Conservation (phyloP, 2,888 invertebrate species). For the Danaus chrysippus region DNA sequence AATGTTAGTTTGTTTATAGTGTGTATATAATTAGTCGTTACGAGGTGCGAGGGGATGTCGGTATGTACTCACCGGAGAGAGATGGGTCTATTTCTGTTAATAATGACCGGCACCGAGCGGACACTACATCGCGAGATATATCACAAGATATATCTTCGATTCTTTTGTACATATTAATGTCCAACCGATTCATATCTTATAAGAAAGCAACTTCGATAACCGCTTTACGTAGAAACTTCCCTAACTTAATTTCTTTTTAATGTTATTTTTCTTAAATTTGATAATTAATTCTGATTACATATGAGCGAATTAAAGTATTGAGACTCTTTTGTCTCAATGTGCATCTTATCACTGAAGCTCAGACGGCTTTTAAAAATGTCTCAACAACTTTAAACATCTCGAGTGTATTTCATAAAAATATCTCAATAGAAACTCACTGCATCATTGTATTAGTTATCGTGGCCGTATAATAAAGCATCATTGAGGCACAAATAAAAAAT, state of each 20-base stretch:
- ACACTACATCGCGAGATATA: slow-evolving; percentile 35
- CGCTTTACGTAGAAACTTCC: too few relatives aligned
- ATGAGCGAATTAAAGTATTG: neutral
- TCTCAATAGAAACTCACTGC: slow-evolving; percentile 27
- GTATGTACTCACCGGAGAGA: slow-evolving; percentile 36
- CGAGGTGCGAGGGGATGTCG: slow-evolving; percentile 39
- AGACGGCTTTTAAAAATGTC: slow-evolving; percentile 4
- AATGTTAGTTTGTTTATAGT: slow-evolving; percentile 27
- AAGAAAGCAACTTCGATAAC: too few relatives aligned
- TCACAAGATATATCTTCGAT: slow-evolving; percentile 27
- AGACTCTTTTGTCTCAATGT: neutral
- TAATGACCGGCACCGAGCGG: slow-evolving; percentile 46
- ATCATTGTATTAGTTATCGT: slow-evolving; percentile 35
- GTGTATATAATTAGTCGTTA: slow-evolving; percentile 34
- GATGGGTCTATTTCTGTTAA: slow-evolving; percentile 55
- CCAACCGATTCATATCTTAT: neutral
- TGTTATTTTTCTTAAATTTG: too few relatives aligned
- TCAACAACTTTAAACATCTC: slow-evolving; percentile 18
- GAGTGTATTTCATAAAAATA: slow-evolving; percentile 21
- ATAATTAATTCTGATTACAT: too few relatives aligned
- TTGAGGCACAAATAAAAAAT: slow-evolving; percentile 46
- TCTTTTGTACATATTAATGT: slow-evolving; percentile 19
- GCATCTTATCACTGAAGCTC: neutral
- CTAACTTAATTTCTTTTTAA: too few relatives aligned
- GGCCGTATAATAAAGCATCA: slow-evolving; percentile 40